Conservation (phyloP, 2,113 vertebrate species). For the Scomber japonicus region DNA sequence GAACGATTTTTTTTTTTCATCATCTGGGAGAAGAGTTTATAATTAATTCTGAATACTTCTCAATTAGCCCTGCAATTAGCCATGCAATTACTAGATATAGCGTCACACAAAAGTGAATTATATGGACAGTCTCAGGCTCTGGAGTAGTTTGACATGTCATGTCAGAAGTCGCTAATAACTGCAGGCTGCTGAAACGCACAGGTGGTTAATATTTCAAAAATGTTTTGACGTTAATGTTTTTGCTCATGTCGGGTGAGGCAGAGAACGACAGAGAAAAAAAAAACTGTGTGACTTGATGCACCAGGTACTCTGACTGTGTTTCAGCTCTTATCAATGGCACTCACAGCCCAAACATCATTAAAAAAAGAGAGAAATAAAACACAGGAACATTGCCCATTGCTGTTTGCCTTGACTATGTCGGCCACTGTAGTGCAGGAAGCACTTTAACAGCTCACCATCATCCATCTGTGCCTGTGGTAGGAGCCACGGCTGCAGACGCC, state of each 20-base stretch:
- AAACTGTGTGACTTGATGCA: slow-evolving; percentile 17
- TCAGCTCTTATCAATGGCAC: slow-evolving; percentile 13
- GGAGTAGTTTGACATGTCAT: slow-evolving; percentile 21
- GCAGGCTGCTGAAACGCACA: slow-evolving; percentile 1
- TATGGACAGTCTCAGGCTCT: slow-evolving; percentile 25
- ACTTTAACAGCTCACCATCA: slow-evolving; percentile 67
- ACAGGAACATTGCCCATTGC: slow-evolving; percentile 22
- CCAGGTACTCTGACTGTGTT: slow-evolving; percentile 17
- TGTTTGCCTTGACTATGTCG: slow-evolving; percentile 43
- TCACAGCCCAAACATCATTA: slow-evolving; percentile 28
- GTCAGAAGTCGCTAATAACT: background rate
- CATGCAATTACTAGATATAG: slow-evolving; percentile 48
- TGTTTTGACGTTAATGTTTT: slow-evolving; percentile 23
- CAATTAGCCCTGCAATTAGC: slow-evolving; percentile 63
- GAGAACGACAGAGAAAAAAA: background rate
- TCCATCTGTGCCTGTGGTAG: slow-evolving; percentile 72
- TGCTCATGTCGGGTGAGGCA: background rate
- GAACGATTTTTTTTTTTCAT: slow-evolving; percentile 51
- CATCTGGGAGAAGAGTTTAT: slow-evolving; percentile 58
- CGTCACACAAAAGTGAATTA: slow-evolving; percentile 40
- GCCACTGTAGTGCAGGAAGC: slow-evolving; percentile 52
- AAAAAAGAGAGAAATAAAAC: slow-evolving; percentile 24
- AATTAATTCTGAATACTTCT: slow-evolving; percentile 73
- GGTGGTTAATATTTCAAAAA: slow-evolving; percentile 18
- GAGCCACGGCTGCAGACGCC: slow-evolving; percentile 60